Conservation (phyloP, 2,888 invertebrate species). For the Eupithecia centaureata region DNA sequence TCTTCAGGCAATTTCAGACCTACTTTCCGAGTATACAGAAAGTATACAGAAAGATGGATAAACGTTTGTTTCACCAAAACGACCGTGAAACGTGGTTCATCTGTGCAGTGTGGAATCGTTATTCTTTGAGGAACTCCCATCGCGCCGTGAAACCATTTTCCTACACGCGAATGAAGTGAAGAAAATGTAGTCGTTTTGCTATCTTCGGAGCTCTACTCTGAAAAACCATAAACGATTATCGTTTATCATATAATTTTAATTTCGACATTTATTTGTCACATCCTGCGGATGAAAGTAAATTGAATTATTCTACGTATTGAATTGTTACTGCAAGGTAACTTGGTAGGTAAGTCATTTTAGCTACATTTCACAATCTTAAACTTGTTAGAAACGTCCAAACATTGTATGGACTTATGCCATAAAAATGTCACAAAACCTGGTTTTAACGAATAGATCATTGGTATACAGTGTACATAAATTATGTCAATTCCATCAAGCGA, state of each 20-base stretch:
- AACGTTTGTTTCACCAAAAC: background rate
- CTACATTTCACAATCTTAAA: background rate
- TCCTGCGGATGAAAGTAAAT: background rate
- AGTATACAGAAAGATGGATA: too few relatives aligned
- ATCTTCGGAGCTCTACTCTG: conserved; percentile 33
- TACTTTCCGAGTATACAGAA: too few relatives aligned
- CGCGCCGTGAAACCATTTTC: conserved; percentile 52
- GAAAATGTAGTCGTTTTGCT: conserved; percentile 56
- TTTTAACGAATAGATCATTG: too few relatives aligned
- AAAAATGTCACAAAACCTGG: too few relatives aligned
- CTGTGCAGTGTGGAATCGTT: conserved; percentile 13
- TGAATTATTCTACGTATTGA: background rate
- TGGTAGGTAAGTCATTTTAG: background rate
- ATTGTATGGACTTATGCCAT: too few relatives aligned
- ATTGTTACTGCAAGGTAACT: background rate
- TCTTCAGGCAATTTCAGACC: too few relatives aligned
- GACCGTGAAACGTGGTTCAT: background rate
- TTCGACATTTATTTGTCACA: background rate
- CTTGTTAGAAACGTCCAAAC: too few relatives aligned
- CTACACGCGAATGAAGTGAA: conserved; percentile 55
- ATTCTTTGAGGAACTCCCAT: conserved; percentile 43
- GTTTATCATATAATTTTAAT: background rate
- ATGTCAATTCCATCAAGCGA: too few relatives aligned
- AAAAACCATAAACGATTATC: background rate
- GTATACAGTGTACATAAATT: too few relatives aligned